Evolutionary conservation across 2,113 vertebrate species (phyloP).

Genomic region (Labrus mixtus): DNA sequence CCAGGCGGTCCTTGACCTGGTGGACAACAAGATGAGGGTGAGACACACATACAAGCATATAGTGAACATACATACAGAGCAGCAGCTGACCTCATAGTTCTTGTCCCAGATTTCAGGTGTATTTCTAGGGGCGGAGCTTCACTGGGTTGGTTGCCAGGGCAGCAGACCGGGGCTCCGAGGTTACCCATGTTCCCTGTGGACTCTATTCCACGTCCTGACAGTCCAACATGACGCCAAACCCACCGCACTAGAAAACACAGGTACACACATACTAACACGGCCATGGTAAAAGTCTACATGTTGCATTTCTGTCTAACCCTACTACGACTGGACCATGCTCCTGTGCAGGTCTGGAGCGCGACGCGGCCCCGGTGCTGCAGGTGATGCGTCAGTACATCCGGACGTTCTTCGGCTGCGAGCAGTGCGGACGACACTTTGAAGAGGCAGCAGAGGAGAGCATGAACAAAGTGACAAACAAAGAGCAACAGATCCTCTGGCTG

Average conservation of each 20-base stretch:
- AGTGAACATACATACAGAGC: neutral
- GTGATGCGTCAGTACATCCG: conserved; percentile 87
- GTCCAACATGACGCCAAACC: conserved; percentile 86
- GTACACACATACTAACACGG: conserved; percentile 69
- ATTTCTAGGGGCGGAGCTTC: conserved; percentile 85
- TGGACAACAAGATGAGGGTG: conserved; percentile 97
- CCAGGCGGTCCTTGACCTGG: conserved; percentile 92
- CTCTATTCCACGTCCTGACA: conserved; percentile 91
- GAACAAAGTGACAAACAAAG: conserved; percentile 76
- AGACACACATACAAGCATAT: conserved; percentile 44
- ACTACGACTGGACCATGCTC: neutral
- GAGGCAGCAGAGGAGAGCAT: conserved; percentile 86
- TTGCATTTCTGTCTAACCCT: neutral
- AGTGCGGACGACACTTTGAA: conserved; percentile 92
- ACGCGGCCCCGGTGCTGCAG: conserved; percentile 86
- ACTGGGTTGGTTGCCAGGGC: conserved; percentile 94
- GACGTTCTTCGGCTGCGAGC: conserved; percentile 92
- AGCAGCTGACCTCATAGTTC: conserved; percentile 22
- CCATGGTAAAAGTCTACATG: neutral
- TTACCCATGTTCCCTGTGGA: conserved; percentile 95
- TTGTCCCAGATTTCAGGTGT: conserved; percentile 91
- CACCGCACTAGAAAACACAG: conserved; percentile 86
- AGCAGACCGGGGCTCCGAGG: conserved; percentile 89
- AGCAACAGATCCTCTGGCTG: conserved; percentile 91
- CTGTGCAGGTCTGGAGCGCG: conserved; percentile 83